Conservation (phyloP, 2,888 invertebrate genomes). For the Drosophila gaucha region DNA sequence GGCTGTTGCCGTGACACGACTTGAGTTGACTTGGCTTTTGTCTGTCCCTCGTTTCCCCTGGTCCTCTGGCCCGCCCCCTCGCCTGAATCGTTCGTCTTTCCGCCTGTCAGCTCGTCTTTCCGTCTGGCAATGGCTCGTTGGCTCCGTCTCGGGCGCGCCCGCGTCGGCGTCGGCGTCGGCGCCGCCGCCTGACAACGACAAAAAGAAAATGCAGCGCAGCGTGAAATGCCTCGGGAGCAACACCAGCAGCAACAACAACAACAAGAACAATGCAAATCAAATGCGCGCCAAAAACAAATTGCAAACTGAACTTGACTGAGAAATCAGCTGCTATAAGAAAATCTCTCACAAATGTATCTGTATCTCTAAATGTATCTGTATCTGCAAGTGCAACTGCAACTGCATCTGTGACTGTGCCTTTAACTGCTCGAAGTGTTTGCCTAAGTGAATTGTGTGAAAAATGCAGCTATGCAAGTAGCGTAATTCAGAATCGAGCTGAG, state of each 20-base stretch:
- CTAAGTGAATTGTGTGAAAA: conserved; percentile 53
- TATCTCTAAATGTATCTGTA: conserved; percentile 7
- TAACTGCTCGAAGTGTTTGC: conserved; percentile 21
- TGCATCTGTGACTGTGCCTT: conserved; percentile 34
- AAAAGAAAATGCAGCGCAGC: conserved; percentile 66
- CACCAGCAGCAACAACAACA: conserved; percentile 34
- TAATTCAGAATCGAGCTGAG: conserved; percentile 28
- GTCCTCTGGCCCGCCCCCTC: background rate
- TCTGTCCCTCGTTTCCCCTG: conserved; percentile 40
- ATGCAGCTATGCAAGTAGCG: conserved; percentile 13
- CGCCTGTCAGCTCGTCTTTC: conserved; percentile 48
- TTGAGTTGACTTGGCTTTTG: conserved; percentile 77
- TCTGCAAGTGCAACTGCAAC: conserved; percentile 11
- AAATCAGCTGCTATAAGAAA: conserved; percentile 64
- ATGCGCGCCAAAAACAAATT: conserved; percentile 76
- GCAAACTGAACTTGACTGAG: conserved; percentile 83
- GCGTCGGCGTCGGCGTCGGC: conserved; percentile 56
- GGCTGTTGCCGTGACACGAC: conserved; percentile 45
- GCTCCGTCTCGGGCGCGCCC: conserved; percentile 60
- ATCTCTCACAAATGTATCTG: conserved; percentile 28
- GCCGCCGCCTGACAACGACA: conserved; percentile 68
- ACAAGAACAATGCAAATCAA: conserved; percentile 62
- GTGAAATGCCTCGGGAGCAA: conserved; percentile 69
- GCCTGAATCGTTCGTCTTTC: conserved; percentile 26
- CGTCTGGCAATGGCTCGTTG: conserved; percentile 74